Evolutionary conservation across 2,797 vertebrate genomes (phyloP).

Genomic region (Dermochelys coriacea): DNA sequence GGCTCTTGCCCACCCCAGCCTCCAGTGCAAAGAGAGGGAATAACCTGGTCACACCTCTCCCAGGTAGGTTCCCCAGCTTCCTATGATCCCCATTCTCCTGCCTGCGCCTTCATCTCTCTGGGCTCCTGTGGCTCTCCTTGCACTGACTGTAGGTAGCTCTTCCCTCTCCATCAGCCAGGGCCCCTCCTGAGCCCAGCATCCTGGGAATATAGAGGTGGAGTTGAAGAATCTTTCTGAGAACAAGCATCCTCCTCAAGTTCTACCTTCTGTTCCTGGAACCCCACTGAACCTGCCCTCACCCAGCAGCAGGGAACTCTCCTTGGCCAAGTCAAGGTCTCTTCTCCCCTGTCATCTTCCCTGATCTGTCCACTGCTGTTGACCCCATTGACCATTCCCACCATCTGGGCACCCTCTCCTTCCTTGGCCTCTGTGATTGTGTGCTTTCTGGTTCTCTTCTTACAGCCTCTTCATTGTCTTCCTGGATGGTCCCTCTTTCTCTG

Average conservation of each 20-base stretch:
- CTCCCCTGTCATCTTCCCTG: not conserved
- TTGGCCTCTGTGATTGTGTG: not conserved
- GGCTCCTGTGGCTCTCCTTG: not conserved
- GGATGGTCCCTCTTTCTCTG: not conserved
- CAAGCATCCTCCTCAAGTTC: not conserved
- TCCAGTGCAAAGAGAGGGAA: not conserved
- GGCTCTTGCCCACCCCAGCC: not conserved
- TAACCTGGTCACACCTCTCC: not conserved
- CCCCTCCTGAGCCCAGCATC: not conserved
- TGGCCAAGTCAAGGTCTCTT: not conserved
- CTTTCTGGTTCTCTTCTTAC: not conserved
- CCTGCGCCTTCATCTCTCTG: not conserved
- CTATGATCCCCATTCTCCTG: not conserved
- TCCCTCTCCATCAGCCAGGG: not conserved
- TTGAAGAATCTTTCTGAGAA: not conserved
- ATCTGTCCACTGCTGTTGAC: not conserved
- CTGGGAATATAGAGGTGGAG: not conserved
- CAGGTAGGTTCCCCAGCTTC: not conserved
- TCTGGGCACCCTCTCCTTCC: not conserved
- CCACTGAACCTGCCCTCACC: not conserved
- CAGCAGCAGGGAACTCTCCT: not conserved
- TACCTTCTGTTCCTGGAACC: not conserved
- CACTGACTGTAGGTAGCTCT: not conserved
- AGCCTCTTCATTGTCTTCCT: not conserved
- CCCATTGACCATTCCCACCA: not conserved